phyloP scores from a whole-genome alignment of 2,888 invertebrate genomes.

The Oasisia sp. region DNA sequence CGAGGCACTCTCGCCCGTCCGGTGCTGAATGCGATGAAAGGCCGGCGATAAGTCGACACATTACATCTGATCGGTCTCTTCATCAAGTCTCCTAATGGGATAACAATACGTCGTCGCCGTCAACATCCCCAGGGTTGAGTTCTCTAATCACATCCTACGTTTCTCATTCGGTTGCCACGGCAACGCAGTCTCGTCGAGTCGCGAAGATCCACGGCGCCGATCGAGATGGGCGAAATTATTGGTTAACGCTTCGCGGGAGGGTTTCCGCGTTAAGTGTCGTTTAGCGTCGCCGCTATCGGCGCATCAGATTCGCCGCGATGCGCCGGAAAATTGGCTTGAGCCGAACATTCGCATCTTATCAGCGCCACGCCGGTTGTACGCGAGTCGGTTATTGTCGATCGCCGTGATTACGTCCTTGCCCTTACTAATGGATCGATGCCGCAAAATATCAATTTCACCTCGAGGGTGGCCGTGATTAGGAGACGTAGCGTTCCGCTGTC shows the following conservation, averaged over 20 bases:
- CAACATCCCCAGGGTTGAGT: background rate
- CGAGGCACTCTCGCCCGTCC: background rate
- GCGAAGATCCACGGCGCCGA: background rate
- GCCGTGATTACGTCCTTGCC: background rate
- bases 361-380: background rate
- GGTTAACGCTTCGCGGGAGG: background rate
- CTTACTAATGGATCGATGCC: background rate
- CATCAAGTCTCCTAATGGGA: background rate
- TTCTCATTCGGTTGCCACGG: background rate
- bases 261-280: background rate
- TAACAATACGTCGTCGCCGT: background rate
- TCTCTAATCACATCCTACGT: background rate
- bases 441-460: slow-evolving; percentile 11
- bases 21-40: background rate
- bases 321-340: background rate
- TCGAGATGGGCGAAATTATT: background rate
- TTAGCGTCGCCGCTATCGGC: background rate
- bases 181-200: background rate
- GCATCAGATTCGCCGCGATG: background rate
- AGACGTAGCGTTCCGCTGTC: background rate
- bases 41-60: background rate
- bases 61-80: background rate
- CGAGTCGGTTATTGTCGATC: slow-evolving; percentile 3
- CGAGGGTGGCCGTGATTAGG: background rate
- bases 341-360: background rate